Evolutionary conservation across 1,140 invertebrate genomes (phyloP), one percentile per base, ranked within the genome.

Genomic region (Drosophila arizonae): DNA sequence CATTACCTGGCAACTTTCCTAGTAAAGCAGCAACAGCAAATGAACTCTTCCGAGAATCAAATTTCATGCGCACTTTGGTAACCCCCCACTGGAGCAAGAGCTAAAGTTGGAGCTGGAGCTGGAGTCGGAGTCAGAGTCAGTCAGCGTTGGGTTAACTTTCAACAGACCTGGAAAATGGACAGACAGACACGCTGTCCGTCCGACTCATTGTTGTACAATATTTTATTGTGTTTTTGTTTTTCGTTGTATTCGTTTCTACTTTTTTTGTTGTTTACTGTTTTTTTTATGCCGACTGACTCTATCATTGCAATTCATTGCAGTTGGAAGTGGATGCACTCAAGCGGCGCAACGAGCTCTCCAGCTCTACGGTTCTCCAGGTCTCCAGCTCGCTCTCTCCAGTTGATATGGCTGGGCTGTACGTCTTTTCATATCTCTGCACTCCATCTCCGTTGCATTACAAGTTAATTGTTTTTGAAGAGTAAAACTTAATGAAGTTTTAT

Each of bases 21-120:
- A 55, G 64, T 63, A 70, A 74, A 39, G 36, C 36, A 39, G 36
- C 36, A 39, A 55, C 81, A 66, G 77, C 75, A 86, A 87, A 86
- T 85, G 70, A 79, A 86, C 79, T 87, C 76, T 87, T 88, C 79
- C 79, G 71, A 87, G 84, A 87, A 87, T 87, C 84, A 88, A 79
- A 87, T 87, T 88, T 87, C 84, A 88, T 88, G 79, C 65, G 77
- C 72, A 65, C 65, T 86, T 76, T 80, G 81, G 30, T 80, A 77
- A 79, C 74, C 62, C 62, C 51, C 58, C 56, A 56, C 51, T 50
- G 46, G 52, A 61, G 66, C 56, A 56, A 58, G 54, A 41, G 21
- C 46, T 56, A 57, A 48, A 41, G 21, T 39, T 50, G 39, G 21
- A 62, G 24, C 26, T 17, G 50, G 24, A 50, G 41, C 6, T 28